Evolutionary conservation across 2,113 vertebrate genomes (phyloP), one percentile per base, ranked within the genome.

Genomic region (Gobiocypris rarus): DNA sequence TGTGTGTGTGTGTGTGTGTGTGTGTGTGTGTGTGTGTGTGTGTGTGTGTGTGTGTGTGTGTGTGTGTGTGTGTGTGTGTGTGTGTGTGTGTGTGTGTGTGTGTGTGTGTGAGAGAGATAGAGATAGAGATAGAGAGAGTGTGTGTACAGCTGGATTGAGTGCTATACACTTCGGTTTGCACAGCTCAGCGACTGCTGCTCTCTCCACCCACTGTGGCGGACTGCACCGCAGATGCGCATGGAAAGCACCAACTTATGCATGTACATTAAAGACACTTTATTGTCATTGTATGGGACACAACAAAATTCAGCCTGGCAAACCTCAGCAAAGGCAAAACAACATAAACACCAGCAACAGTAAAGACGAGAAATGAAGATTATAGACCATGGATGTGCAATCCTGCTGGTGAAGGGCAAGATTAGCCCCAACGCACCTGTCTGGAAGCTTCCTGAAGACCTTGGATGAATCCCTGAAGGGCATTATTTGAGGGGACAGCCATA

Each of bases 131-230:
- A 34, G 34, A 34, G 34, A 3, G 1, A 3, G 31, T 31, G 31
- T 31, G 31, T 31, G 24, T 71, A 71, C 69, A 71, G 69, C 48
- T 52, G 24, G 24, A 19, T 0, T 15, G 13, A 15, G 22, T 15
- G n/a, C 3, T 19, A 1, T 1, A 14, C 22, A 4, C 4, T 14
- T 34, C 28, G 58, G 38, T 38, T 38, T 38, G 38, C 74, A 76
- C 74, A 76, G 75, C 31, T 31, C 45, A 82, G 17, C 17, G 41
- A 71, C 13, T 61, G 59, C 19, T 43, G 56, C 77, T 79, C 22
- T 79, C 56, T 73, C 41, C 41, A 45, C n/a, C 41, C 41, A 48
- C 52, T 76, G 31, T 22, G 11, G 41, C 7, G 22, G 22, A 59
- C 48, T 75, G 50, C 74, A 71, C 41, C 41, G 22, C 67, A 43